phyloP scores from a whole-genome alignment of 2,797 vertebrate genomes.

The Meriones psammophilus region DNA sequence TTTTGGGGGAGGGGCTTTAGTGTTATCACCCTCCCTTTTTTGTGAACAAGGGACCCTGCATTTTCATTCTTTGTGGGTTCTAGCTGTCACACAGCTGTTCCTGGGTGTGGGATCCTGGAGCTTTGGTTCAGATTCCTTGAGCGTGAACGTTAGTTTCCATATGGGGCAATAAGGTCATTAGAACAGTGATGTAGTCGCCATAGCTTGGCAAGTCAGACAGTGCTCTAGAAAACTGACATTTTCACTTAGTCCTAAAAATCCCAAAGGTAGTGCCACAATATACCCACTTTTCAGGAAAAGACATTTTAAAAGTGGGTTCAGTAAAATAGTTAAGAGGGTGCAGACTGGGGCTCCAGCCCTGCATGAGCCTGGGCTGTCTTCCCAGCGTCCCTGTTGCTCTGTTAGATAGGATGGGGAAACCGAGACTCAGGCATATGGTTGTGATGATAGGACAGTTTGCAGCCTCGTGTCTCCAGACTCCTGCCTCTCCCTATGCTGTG shows the following conservation, averaged over 20 bases:
- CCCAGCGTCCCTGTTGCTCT: neutral
- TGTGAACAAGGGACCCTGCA: accelerated
- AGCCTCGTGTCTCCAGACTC: neutral
- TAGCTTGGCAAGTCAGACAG: neutral
- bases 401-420: neutral
- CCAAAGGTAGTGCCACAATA: too few relatives aligned
- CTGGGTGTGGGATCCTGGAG: neutral
- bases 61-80: neutral
- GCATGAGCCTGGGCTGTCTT: neutral
- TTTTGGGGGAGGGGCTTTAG: neutral
- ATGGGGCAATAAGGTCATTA: accelerated
- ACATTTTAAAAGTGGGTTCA: neutral
- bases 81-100: too few relatives aligned
- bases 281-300: neutral
- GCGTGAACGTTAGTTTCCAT: accelerated
- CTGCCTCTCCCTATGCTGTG: accelerated
- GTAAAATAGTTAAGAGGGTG: neutral
- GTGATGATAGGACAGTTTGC: neutral
- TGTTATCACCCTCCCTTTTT: neutral
- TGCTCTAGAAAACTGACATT: neutral
- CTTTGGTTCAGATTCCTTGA: neutral
- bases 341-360: too few relatives aligned
- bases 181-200: neutral
- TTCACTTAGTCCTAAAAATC: neutral
- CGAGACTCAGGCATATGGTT: neutral